These are phyloP conservation scores for Netelia inedita DNA, from an alignment of 2,888 invertebrate genomes.

Conservation along the genomic window DNA sequence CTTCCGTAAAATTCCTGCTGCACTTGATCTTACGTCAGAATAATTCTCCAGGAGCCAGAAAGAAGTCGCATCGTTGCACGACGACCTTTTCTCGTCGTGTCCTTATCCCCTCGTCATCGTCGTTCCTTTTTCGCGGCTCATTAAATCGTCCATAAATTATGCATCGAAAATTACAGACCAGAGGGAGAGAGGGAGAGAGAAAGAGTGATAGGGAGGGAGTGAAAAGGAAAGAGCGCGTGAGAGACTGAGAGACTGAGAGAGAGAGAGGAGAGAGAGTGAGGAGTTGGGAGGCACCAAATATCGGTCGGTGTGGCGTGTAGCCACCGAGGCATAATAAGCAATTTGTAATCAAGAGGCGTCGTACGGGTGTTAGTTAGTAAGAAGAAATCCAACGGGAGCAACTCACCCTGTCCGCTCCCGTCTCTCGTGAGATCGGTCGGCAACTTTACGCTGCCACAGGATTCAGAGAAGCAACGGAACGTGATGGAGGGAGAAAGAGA, in stretches of 20 bases:
- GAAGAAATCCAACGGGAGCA: conserved; percentile 77
- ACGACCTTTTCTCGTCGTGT: conserved; percentile 63
- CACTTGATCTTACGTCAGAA: conserved; percentile 77
- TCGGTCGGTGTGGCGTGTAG: conserved; percentile 65
- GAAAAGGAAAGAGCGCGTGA: conserved; percentile 15
- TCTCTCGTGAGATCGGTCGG: conserved; percentile 41
- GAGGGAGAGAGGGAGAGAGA: conserved; percentile 59
- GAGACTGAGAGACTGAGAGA: background rate
- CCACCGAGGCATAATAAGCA: conserved; percentile 82
- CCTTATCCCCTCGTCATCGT: conserved; percentile 70
- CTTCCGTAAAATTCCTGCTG: no score
- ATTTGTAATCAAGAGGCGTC: conserved; percentile 85
- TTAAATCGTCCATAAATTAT: conserved; percentile 85
- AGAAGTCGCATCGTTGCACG: conserved; percentile 57
- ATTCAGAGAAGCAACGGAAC: conserved; percentile 68
- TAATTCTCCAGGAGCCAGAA: conserved; percentile 78
- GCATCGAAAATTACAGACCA: conserved; percentile 84
- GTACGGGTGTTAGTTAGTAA: conserved; percentile 82
- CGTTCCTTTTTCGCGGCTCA: conserved; percentile 84
- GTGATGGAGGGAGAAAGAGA: conserved; percentile 8
- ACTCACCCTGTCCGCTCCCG: conserved; percentile 57
- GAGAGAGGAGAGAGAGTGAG: conserved; percentile 20
- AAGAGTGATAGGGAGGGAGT: conserved; percentile 13
- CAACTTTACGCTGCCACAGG: conserved; percentile 65
- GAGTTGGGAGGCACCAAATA: conserved; percentile 58